phyloP scores from a whole-genome alignment of 1,140 invertebrate species.

The Nasonia giraulti region DNA sequence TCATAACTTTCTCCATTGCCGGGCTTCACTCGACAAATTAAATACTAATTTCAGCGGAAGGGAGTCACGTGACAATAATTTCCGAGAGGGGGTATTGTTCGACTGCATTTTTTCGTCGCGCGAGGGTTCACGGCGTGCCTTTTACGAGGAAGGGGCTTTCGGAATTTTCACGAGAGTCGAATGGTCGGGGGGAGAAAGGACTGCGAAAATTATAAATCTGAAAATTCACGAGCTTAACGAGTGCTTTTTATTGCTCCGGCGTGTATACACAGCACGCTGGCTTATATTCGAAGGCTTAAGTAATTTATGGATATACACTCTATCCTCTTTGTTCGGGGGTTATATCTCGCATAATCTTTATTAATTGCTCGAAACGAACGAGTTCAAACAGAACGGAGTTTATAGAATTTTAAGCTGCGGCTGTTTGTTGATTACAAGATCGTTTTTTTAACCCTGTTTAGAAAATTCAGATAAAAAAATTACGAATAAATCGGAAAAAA shows the following conservation, averaged over 20 bases:
- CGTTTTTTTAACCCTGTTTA: too few species aligned
- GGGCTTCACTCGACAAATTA: conserved; percentile 23
- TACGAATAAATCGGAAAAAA: too few species aligned
- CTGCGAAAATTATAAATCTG: conserved; percentile 27
- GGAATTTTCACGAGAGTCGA: not conserved
- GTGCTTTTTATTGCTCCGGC: conserved; percentile 7
- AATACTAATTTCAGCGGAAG: conserved; percentile 39
- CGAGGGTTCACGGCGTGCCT: not conserved
- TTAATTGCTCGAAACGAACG: not conserved
- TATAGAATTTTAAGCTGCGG: not conserved
- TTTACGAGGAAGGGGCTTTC: not conserved
- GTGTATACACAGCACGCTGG: not conserved
- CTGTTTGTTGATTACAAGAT: not conserved
- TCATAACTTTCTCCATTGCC: conserved; percentile 41
- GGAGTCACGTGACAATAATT: conserved; percentile 10
- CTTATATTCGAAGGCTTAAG: not conserved
- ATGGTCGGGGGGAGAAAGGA: not conserved
- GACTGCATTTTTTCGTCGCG: not conserved
- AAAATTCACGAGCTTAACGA: conserved; percentile 7
- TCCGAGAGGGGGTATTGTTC: not conserved
- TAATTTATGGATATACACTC: conserved; percentile 12
- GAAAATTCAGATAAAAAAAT: too few species aligned
- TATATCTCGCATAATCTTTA: not conserved
- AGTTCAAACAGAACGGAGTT: not conserved
- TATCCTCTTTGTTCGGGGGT: not conserved